phyloP scores from a whole-genome alignment of 30 jellyfish, hydroid and myxozoan genomes.

The Calvadosia cruxmelitensis region DNA sequence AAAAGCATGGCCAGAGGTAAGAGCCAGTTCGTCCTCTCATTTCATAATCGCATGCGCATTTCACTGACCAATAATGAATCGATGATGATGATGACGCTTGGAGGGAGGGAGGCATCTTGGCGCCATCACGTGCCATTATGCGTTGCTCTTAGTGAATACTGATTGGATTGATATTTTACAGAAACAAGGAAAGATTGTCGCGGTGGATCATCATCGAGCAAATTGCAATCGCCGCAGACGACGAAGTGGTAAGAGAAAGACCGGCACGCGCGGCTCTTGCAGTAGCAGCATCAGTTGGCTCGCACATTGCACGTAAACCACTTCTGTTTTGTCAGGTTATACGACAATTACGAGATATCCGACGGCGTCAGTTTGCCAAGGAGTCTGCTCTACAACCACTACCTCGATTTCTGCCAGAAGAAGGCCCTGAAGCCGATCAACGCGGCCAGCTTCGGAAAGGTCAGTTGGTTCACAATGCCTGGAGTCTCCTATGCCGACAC shows the following conservation, averaged over 20 bases:
- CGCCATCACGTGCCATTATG: no score
- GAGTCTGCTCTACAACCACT: slow-evolving; percentile 77
- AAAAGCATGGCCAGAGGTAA: background rate
- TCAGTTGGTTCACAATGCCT: slow-evolving; percentile 4
- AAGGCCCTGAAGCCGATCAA: slow-evolving; percentile 61
- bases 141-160: no score
- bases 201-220: slow-evolving; percentile 44
- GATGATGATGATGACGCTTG: no score
- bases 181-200: background rate
- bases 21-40: no score
- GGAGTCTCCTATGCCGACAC: no score
- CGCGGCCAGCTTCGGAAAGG: slow-evolving; percentile 99
- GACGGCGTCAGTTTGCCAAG: slow-evolving; percentile 91
- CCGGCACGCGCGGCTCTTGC: no score
- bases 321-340: slow-evolving; percentile 66
- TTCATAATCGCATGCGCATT: no score
- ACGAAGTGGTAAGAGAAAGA: slow-evolving; percentile 83
- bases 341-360: slow-evolving; percentile 74
- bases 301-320: no score
- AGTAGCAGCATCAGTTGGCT: no score
- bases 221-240: slow-evolving; percentile 91
- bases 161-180: background rate
- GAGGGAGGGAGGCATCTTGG: no score
- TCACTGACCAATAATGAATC: no score
- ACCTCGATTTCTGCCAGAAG: slow-evolving; percentile 81